Evolutionary conservation across 2,888 invertebrate genomes (phyloP), one percentile per base, ranked within the genome.

Genomic region (Anoplius nigerrimus): DNA sequence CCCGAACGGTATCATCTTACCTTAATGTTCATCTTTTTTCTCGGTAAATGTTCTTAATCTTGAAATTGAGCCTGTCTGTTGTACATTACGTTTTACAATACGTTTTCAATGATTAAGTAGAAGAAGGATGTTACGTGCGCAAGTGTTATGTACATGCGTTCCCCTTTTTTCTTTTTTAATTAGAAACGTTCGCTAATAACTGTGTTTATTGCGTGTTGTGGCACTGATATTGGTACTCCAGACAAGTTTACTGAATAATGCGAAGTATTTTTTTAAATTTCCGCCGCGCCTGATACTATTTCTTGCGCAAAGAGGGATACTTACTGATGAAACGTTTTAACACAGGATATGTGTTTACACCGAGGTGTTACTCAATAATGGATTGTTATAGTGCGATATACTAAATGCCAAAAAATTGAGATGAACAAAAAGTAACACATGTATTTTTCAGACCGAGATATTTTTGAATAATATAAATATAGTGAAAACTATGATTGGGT

Each of bases 371-470:
- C 67, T 79, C 67, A 59, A 66, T 58, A 71, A 78, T 73, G 62
- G 71, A 79, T 81, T 80, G 82, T 84, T 81, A 79, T 75, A 79
- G 68, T 78, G 75, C 78, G 76, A 71, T 79, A 79, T 77, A 77
- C 74, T 80, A 71, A 82, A 83, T 83, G 84, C 82, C 81, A 82
- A 81, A 84, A 82, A 75, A 72, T 34, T 34, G 60, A 70, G 46
- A 54, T 72, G 45, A 65, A 71, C 20, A 71, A 75, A 81, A 81
- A 82, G 77, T 82, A 77, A 87, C 81, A 79, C 79, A 82, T 87
- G 87, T 87, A 87, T 87, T 87, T 87, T 87, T 87, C 83, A 86
- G 79, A 79, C 80, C 81, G 75, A 86, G 77, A 84, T 87, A 87
- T 87, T 87, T 87, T 87, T 87, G 80, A 87, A 87, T 87, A 87